Percentiles rank a stretch among this genome's conserved stretches.
phyloP scores from a whole-genome alignment of 2,113 vertebrate genomes.

The Myxocyprinus asiaticus region DNA sequence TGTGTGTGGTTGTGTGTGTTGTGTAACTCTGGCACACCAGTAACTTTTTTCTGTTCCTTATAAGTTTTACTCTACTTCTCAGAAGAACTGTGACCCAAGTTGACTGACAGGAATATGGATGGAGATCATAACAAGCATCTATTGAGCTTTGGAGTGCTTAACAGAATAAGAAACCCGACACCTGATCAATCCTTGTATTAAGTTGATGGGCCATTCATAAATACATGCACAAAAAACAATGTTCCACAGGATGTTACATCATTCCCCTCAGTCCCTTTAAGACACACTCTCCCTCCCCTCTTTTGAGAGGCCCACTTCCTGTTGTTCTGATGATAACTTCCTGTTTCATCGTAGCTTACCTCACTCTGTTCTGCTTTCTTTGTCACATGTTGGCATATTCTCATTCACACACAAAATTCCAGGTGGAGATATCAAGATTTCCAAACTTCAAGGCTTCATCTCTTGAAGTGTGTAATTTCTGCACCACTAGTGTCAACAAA shows the following conservation, averaged over 20 bases:
- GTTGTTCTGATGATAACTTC: conserved; percentile 60
- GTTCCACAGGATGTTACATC: conserved; percentile 68
- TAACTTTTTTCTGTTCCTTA: conserved; percentile 27
- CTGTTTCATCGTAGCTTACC: conserved; percentile 54
- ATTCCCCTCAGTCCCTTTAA: conserved; percentile 35
- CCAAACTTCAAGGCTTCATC: too few relatives aligned
- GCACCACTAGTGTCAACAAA: too few relatives aligned
- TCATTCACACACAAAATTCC: not conserved
- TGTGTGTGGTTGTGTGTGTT: not conserved
- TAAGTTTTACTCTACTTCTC: conserved; percentile 29
- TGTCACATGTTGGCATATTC: conserved; percentile 44
- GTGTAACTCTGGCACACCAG: not conserved
- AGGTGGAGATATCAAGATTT: too few relatives aligned
- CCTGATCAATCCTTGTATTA: not conserved
- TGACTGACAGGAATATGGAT: not conserved
- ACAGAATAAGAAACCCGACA: not conserved
- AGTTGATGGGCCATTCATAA: not conserved
- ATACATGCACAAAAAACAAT: conserved; percentile 20
- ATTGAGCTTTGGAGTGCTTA: not conserved
- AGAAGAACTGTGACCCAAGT: not conserved
- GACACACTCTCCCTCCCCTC: conserved; percentile 33
- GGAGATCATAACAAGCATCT: too few relatives aligned
- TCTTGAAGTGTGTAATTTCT: too few relatives aligned
- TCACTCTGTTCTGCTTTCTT: conserved; percentile 57
- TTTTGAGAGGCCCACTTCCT: conserved; percentile 71